Evolutionary conservation across 1,140 invertebrate genomes (phyloP), one percentile per base, ranked within the genome.

Genomic region (Drosophila ogumai): DNA sequence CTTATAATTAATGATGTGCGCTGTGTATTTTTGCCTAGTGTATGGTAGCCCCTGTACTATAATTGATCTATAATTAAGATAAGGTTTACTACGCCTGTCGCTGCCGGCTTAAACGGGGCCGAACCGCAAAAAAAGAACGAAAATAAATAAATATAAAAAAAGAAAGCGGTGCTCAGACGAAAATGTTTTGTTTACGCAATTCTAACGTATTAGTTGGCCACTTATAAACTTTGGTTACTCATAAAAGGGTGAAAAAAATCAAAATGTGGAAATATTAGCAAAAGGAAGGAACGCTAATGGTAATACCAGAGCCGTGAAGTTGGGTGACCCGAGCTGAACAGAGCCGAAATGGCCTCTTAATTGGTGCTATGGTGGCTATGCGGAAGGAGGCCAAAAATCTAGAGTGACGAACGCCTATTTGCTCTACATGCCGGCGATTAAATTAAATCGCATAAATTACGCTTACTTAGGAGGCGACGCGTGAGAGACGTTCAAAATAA

Each of bases 41-140:
- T 40, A 44, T 55, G 49, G 57, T 73, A 52, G 57, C 68, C 32
- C 67, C 68, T 46, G 54, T 34, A 71, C 60, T 73, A 88, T 88
- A 88, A 88, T 88, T 88, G 85, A 88, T 88, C 80, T 88, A 88
- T 84, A 88, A 88, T 88, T 84, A 84, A 88, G 84, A 88, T 88
- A 88, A 90, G 81, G 85, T 65, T 81, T 81, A 80, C 64, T 75
- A 71, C 59, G 59, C 50, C 75, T 79, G 76, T 79, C 76, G 66
- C 66, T 44, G 69, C 25, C 22, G 46, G 71, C 67, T 72, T 72
- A 72, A 72, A 71, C 34, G 68, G 41, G 41, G 36, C 61, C 25
- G 52, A 55, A 22, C 8, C 50, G 43, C 41, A 57, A 34, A 28
- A 41, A 43, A 22, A 64, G n/a, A 40, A 15, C 15, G 9, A 17